Evolutionary conservation across 2,888 invertebrate genomes (phyloP).

Genomic region (Acronicta alni): DNA sequence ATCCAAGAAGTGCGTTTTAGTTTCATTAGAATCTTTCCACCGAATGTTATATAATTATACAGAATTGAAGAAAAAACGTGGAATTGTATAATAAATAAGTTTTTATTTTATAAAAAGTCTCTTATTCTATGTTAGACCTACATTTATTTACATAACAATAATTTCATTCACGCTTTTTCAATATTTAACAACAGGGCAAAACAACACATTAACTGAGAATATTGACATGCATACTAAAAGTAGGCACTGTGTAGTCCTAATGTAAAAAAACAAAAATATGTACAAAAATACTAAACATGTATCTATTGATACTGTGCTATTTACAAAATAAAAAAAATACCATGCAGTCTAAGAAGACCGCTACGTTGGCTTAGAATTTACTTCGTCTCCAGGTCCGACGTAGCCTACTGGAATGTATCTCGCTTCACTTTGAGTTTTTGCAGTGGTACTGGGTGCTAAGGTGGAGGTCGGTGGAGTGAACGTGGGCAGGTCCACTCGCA

Average conservation of each 20-base stretch:
- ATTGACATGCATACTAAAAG: constrained; percentile 17
- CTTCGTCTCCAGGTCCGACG: constrained; percentile 59
- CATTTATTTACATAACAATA: constrained; percentile 78
- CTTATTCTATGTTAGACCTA: constrained; percentile 77
- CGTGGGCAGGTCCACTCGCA: constrained; percentile 90
- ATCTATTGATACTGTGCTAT: constrained; percentile 25
- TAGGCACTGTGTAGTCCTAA: constrained; percentile 15
- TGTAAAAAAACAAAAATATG: constrained; percentile 32
- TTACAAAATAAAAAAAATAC: constrained; percentile 41
- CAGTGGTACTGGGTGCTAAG: constrained; percentile 58
- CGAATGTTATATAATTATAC: constrained; percentile 42
- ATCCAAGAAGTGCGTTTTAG: constrained; percentile 47
- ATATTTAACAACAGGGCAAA: constrained; percentile 54
- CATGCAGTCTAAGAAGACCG: constrained; percentile 27
- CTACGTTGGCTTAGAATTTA: constrained; percentile 57
- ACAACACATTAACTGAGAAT: constrained; percentile 31
- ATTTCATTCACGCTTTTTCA: constrained; percentile 57
- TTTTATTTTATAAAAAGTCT: constrained; percentile 79
- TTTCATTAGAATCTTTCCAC: constrained; percentile 55
- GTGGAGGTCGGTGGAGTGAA: constrained; percentile 83
- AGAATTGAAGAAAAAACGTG: constrained; percentile 40
- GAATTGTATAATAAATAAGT: constrained; percentile 82
- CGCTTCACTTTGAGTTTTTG: constrained; percentile 60
- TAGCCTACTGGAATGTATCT: constrained; percentile 76
- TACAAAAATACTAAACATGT: constrained; percentile 46